Base-by-base conservation (phyloP, 2,888 invertebrate species). In the Mylabris sibirica region DNA sequence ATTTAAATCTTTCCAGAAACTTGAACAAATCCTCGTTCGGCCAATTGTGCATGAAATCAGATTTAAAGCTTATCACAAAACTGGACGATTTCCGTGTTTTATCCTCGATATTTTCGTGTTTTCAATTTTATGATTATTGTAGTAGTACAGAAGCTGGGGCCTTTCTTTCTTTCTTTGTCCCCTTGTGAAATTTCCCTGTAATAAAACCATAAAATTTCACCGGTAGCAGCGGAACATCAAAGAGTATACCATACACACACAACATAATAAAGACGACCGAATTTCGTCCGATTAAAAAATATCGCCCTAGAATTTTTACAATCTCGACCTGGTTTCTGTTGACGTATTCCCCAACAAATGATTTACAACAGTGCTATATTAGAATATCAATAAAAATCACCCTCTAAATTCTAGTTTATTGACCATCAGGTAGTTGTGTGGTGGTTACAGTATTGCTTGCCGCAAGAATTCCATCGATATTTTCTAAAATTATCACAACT, bases 11-110 rank as follows among this genome's bases (percentile, higher is more conserved):
- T 57, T 53, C 24, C 24, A 57, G 57, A 57, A 57, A 57, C 4
- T 24, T 57, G 57, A 57, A 24, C 57, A 57, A 24, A 57, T 57
- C 49, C 24, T 14, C 4, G 63, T 44, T n/a, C 30, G 41, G 53
- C 34, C 67, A 70, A 70, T 70, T 70, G 70, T 70, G 67, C 67
- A 60, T 70, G 67, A 70, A 70, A 70, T 65, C 67, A 63, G 67
- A 67, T 67, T 70, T 66, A 41, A 44, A 70, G 64, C 57, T 69
- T 69, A 63, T 57, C 20, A 24, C 2, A 2, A 11, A 49, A 57
- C n/a, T n/a, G 66, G 66, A 66, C 14, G 66, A 60, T 69, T 66
- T 64, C 44, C 63, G 24, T 69, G 65, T 65, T 68, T 59, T 35
- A n/a, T 30, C 17, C 2, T 49, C 2, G n/a, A n/a, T 14, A 41